Conservation (phyloP, 1,140 invertebrate species). For the Anoplophora glabripennis region DNA sequence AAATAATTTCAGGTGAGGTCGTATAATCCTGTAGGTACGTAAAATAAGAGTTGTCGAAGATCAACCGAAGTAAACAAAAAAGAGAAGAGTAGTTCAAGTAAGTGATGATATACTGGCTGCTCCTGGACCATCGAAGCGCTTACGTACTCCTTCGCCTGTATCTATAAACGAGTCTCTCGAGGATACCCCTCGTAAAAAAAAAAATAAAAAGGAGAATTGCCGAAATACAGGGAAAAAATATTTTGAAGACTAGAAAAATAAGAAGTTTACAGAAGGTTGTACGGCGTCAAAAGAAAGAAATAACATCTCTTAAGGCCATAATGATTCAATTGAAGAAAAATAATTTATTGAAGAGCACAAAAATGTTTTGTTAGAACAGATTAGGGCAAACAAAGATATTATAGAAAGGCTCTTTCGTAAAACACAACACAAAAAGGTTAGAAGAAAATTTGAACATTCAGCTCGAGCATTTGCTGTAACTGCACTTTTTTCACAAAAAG, state of each 20-base stretch:
- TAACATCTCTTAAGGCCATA: background rate
- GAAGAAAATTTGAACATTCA: constrained; percentile 6
- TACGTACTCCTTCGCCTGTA: background rate
- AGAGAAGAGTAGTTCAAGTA: background rate
- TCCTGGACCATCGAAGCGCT: background rate
- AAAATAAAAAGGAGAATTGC: constrained; percentile 2
- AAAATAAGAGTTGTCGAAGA: background rate
- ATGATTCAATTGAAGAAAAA: constrained; percentile 10
- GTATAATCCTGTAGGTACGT: background rate
- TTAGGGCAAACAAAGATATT: constrained; percentile 16
- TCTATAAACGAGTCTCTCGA: background rate
- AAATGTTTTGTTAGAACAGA: constrained; percentile 13
- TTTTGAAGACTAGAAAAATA: constrained; percentile 11
- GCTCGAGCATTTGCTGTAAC: constrained; percentile 42
- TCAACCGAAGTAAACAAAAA: background rate
- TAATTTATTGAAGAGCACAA: constrained; percentile 11
- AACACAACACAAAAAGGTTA: constrained; percentile 8
- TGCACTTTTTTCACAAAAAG: constrained; percentile 44
- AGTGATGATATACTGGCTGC: background rate
- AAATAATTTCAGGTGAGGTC: background rate
- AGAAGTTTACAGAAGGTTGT: constrained; percentile 2
- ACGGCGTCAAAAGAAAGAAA: constrained; percentile 10
- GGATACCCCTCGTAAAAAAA: constrained; percentile 9
- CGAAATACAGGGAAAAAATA: background rate
- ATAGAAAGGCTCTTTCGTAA: constrained; percentile 15